phyloP scores from a whole-genome alignment of 2,797 vertebrate genomes.

The Podarcis lilfordi region DNA sequence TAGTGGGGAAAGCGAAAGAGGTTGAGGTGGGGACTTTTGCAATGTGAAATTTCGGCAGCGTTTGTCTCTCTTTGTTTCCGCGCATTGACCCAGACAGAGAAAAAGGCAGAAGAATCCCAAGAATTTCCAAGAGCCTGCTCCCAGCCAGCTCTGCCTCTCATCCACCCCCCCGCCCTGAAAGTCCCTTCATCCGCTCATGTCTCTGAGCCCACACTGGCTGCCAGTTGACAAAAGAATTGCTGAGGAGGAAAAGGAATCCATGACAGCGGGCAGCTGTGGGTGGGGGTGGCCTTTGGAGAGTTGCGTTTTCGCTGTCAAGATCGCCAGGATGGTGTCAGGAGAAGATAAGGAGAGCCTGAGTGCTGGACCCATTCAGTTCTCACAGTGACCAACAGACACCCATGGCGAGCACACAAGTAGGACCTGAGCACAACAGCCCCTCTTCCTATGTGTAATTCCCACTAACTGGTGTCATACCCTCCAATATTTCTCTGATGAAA shows the following conservation, averaged over 20 bases:
- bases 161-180: background rate
- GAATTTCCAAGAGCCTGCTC: constrained; percentile 77
- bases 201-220: constrained; percentile 5
- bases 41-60: background rate
- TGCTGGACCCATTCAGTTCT: too few species aligned
- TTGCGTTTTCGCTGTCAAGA: constrained; percentile 37
- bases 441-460: background rate
- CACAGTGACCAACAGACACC: too few species aligned
- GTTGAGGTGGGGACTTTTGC: constrained; percentile 59
- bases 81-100: constrained; percentile 62
- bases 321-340: constrained; percentile 28
- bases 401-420: too few species aligned
- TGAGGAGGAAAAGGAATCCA: constrained; percentile 32
- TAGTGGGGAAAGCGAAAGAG: too few species aligned
- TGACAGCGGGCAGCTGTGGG: constrained; percentile 4
- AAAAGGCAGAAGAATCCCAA: constrained; percentile 80
- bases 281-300: constrained; percentile 12
- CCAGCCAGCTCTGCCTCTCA: constrained; percentile 42
- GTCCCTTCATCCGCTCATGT: background rate
- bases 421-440: background rate
- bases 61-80: constrained; percentile 63
- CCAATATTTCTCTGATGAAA: too few species aligned
- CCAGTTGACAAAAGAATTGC: constrained; percentile 42
- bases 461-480: too few species aligned
- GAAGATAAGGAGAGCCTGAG: background rate